Conservation (phyloP, 2,888 invertebrate genomes). For the Invenusta paracnida region DNA sequence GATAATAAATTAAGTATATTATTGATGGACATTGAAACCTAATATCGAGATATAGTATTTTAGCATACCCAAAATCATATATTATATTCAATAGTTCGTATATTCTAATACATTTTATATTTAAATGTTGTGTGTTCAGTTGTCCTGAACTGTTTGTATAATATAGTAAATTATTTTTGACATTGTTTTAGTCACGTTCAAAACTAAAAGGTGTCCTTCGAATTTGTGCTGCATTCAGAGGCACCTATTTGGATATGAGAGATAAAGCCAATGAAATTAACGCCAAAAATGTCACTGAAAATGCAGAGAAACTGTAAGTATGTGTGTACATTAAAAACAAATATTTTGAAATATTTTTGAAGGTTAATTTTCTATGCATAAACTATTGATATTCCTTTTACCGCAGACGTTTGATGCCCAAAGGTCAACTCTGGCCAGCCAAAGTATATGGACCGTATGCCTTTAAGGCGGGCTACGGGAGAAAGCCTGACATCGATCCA, state of each 20-base stretch:
- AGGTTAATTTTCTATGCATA: background rate
- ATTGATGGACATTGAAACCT: too few relatives aligned
- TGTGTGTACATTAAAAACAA: background rate
- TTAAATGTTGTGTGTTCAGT: too few relatives aligned
- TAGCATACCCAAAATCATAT: too few relatives aligned
- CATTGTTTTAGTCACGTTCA: conserved; percentile 53
- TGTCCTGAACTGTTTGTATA: too few relatives aligned
- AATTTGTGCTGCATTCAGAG: conserved; percentile 60
- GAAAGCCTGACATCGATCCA: conserved; percentile 48
- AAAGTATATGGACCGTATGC: conserved; percentile 57
- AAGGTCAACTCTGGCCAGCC: conserved; percentile 54
- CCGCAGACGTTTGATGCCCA: conserved; percentile 47
- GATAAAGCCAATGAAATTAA: conserved; percentile 59
- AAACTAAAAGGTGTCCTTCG: conserved; percentile 58
- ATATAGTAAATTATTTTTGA: background rate
- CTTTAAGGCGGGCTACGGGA: conserved; percentile 54
- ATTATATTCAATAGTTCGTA: too few relatives aligned
- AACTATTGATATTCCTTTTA: too few relatives aligned
- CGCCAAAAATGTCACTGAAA: conserved; percentile 55
- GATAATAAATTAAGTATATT: too few relatives aligned
- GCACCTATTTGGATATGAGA: conserved; percentile 59
- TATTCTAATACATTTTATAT: too few relatives aligned
- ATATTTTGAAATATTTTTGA: background rate
- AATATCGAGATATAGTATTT: too few relatives aligned
- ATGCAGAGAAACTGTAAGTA: conserved; percentile 57